Percentiles rank a stretch among this genome's conserved stretches.
Evolutionary conservation across 2,888 invertebrate species (phyloP).

Genomic region (Ferdinandea cuprea): DNA sequence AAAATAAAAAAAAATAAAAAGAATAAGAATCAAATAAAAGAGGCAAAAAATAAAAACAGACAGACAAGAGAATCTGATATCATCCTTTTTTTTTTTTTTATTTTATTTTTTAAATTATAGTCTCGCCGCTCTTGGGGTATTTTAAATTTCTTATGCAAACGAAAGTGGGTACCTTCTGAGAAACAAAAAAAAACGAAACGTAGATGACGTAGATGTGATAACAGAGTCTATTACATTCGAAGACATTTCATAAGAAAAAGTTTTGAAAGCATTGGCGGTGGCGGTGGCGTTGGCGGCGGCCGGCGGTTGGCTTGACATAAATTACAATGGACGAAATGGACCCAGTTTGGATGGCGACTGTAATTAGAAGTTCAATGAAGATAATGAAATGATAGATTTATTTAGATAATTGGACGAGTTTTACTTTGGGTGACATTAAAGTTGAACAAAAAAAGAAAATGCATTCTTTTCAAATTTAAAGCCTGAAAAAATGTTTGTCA

Average conservation of each 20-base stretch:
- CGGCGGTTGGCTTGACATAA: constrained; percentile 56
- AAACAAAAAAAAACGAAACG: constrained; percentile 25
- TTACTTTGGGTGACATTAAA: neutral
- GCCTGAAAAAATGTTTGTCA: too few relatives aligned
- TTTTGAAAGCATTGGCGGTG: constrained; percentile 42
- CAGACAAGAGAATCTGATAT: constrained; percentile 70
- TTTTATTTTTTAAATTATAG: constrained; percentile 65
- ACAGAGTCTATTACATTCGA: constrained; percentile 59
- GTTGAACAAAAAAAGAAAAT: neutral
- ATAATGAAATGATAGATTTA: constrained; percentile 60
- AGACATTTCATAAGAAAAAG: constrained; percentile 51
- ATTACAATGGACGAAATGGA: constrained; percentile 35
- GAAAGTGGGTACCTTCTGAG: constrained; percentile 29
- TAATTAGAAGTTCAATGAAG: constrained; percentile 52
- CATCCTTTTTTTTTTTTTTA: constrained; percentile 17
- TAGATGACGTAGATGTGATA: constrained; percentile 26
- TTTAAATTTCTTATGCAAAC: constrained; percentile 73
- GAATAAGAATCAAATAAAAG: constrained; percentile 60
- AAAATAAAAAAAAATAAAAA: constrained; percentile 58
- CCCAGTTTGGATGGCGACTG: constrained; percentile 8
- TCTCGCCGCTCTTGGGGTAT: constrained; percentile 61
- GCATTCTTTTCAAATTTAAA: neutral
- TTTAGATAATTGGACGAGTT: neutral
- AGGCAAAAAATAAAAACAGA: constrained; percentile 13
- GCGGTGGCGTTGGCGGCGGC: too few relatives aligned